Percentiles rank a stretch among this genome's conserved stretches.
Evolutionary conservation across 2,113 vertebrate genomes (phyloP).

Genomic region (Opisthocomus hoazin): DNA sequence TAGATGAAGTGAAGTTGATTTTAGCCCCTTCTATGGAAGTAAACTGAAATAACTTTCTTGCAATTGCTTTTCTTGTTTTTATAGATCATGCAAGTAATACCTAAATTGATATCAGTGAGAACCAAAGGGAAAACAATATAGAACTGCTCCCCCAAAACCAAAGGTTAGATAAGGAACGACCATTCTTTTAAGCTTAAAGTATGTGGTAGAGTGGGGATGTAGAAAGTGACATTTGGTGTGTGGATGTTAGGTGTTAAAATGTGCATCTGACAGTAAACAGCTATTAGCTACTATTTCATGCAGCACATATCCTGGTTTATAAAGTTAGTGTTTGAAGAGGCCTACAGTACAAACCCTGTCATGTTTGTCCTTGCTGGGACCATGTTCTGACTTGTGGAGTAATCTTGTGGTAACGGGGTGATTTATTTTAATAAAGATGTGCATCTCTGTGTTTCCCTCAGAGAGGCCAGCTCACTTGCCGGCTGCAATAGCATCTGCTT

Average conservation of each 20-base stretch:
- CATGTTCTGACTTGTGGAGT: neutral
- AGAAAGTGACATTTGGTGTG: neutral
- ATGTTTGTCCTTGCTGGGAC: neutral
- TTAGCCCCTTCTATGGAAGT: neutral
- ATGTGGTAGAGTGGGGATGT: neutral
- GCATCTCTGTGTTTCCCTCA: accelerated
- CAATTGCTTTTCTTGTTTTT: neutral
- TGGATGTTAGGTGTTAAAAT: neutral
- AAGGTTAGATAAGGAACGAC: neutral
- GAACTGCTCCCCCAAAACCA: neutral
- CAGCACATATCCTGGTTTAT: neutral
- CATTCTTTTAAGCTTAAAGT: neutral
- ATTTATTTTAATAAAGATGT: neutral
- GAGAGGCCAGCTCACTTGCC: neutral
- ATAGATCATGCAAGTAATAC: neutral
- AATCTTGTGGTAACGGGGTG: neutral
- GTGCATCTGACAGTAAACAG: neutral
- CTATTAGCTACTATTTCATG: neutral
- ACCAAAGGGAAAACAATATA: neutral
- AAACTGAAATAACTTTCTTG: neutral
- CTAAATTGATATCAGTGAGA: neutral
- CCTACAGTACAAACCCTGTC: neutral
- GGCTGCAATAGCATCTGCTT: neutral
- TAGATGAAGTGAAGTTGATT: neutral
- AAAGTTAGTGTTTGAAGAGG: neutral